phyloP scores from a whole-genome alignment of 2,888 invertebrate genomes.

The Anoplius nigerrimus region DNA sequence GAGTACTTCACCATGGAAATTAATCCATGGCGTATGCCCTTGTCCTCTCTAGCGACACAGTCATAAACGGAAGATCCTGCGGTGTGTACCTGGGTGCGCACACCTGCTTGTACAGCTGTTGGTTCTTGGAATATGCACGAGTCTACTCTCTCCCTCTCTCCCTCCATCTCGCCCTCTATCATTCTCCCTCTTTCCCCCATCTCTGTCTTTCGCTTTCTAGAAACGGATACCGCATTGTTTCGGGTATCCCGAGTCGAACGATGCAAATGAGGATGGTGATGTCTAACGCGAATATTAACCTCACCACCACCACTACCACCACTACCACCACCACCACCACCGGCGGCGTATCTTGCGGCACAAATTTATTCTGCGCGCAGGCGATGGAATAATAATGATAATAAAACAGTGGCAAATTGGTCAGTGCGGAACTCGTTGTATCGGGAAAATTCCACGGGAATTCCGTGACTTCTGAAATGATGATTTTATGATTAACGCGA shows the following conservation, averaged over 20 bases:
- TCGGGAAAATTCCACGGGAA: too few relatives aligned
- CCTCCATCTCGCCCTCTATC: neutral
- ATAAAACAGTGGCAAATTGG: too few relatives aligned
- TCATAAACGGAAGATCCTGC: conserved; percentile 29
- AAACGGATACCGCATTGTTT: conserved; percentile 5
- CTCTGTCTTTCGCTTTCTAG: too few relatives aligned
- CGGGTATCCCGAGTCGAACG: neutral
- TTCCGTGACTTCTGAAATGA: too few relatives aligned
- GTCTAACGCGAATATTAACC: conserved; percentile 1
- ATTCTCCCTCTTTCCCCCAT: too few relatives aligned
- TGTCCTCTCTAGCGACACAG: conserved; percentile 27
- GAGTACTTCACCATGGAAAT: conserved; percentile 44
- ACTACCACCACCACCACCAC: too few relatives aligned
- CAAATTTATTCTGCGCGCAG: too few relatives aligned
- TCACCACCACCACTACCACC: neutral
- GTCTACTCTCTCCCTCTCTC: neutral
- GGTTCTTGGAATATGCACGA: conserved; percentile 17
- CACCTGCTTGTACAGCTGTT: conserved; percentile 9
- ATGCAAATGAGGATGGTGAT: conserved; percentile 3
- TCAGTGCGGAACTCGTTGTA: too few relatives aligned
- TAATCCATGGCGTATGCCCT: conserved; percentile 34
- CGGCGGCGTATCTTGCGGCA: too few relatives aligned
- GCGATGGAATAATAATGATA: too few relatives aligned
- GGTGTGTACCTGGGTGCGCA: conserved; percentile 5
- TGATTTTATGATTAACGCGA: too few relatives aligned